A percentile compares a stretch with the other conserved stretches of the same genome.
Evolutionary conservation across 2,888 invertebrate genomes (phyloP).

Genomic region (Ctenicera cuprea): DNA sequence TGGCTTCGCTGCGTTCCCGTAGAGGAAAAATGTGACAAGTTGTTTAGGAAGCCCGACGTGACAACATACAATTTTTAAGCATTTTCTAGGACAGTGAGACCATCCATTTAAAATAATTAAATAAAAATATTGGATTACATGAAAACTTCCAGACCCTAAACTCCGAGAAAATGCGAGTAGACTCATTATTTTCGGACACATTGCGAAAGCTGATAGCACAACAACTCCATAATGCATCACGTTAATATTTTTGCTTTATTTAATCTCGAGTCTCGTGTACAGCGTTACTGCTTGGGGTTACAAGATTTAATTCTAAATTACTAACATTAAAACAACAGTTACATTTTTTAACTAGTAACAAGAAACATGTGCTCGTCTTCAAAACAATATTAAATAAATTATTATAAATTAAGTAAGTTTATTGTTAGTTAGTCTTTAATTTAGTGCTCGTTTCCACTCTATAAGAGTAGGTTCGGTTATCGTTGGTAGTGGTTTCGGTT

Average conservation of each 20-base stretch:
- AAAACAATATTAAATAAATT: constrained; percentile 3
- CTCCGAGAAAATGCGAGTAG: constrained; percentile 21
- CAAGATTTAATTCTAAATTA: constrained; percentile 14
- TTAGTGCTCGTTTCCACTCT: background rate
- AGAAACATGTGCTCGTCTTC: background rate
- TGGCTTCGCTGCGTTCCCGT: too few relatives aligned
- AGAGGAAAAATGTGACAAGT: too few relatives aligned
- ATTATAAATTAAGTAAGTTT: constrained; percentile 12
- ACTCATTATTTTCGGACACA: constrained; percentile 39
- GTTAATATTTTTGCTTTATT: constrained; percentile 40
- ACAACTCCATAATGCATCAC: constrained; percentile 27
- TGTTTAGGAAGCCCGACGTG: too few relatives aligned
- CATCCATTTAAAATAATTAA: constrained; percentile 49
- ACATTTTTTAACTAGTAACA: constrained; percentile 23
- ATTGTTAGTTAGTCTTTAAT: background rate
- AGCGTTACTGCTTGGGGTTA: constrained; percentile 18
- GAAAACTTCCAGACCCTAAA: constrained; percentile 26
- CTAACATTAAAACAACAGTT: constrained; percentile 25
- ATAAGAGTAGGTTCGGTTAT: background rate
- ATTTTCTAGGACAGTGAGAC: background rate
- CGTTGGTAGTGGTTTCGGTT: background rate
- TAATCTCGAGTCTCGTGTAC: constrained; percentile 9
- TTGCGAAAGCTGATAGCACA: constrained; percentile 36
- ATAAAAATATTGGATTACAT: constrained; percentile 41
- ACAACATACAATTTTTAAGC: constrained; percentile 18